Evolutionary conservation across 2,113 vertebrate genomes (phyloP).

Genomic region (Eudorcas thomsonii): DNA sequence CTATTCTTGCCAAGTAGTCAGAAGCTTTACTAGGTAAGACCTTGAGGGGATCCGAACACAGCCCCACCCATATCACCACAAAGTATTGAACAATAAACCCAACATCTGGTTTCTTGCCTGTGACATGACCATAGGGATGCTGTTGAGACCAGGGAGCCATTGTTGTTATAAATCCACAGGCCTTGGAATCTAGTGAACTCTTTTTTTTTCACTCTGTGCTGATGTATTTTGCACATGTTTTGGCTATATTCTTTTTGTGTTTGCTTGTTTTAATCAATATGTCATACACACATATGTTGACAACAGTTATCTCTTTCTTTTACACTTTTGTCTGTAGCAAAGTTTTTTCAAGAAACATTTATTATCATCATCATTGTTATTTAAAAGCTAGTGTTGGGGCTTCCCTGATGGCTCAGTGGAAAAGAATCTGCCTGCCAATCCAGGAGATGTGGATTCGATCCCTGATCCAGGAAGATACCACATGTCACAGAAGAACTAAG

Average conservation of each 20-base stretch:
- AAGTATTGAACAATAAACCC: constrained; percentile 26
- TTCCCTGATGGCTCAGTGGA: neutral
- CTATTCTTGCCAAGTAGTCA: constrained; percentile 24
- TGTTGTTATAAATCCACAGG: neutral
- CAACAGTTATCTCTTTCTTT: neutral
- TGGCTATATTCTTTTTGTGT: neutral
- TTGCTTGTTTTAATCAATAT: neutral
- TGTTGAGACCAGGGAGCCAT: neutral
- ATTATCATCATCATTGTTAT: neutral
- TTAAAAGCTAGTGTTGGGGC: neutral
- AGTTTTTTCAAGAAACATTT: neutral
- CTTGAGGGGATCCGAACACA: neutral
- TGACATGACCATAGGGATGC: constrained; percentile 24
- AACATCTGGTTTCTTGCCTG: constrained; percentile 67
- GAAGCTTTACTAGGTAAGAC: neutral
- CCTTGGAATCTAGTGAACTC: neutral
- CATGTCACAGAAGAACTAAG: neutral
- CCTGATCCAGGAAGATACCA: neutral
- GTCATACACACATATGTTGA: no score
- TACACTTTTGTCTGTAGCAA: neutral
- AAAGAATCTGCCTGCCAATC: neutral
- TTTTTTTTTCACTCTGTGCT: neutral
- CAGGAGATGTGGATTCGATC: neutral
- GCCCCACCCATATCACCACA: neutral
- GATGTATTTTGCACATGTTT: neutral